phyloP scores from a whole-genome alignment of 2,888 invertebrate genomes.

The Geophilus truncorum region DNA sequence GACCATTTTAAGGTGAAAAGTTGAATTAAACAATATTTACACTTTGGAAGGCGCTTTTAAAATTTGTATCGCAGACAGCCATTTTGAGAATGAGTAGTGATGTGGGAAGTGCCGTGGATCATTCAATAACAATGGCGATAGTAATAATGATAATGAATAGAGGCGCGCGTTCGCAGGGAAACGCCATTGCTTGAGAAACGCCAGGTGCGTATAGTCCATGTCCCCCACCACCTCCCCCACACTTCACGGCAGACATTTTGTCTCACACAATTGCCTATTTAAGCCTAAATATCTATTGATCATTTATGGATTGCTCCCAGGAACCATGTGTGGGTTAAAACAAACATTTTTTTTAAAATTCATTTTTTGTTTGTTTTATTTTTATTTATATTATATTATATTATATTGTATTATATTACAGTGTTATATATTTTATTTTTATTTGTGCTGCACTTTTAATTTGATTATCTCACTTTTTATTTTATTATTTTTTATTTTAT shows the following conservation, averaged over 20 bases:
- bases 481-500: background rate
- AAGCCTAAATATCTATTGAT: slow-evolving; percentile 25
- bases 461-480: background rate
- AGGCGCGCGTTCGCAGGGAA: slow-evolving; percentile 24
- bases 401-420: background rate
- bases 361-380: background rate
- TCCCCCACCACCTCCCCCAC: background rate
- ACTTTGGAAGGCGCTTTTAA: background rate
- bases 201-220: background rate
- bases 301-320: background rate
- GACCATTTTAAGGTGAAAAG: too few relatives aligned
- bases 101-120: slow-evolving; percentile 27
- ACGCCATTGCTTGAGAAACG: slow-evolving; percentile 27
- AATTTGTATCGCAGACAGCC: background rate
- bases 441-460: background rate
- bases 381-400: background rate
- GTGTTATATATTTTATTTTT: background rate
- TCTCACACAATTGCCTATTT: slow-evolving; percentile 27
- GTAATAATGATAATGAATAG: slow-evolving; percentile 27
- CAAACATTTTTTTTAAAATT: background rate
- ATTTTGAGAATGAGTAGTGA: slow-evolving; percentile 20
- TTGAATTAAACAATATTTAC: too few relatives aligned
- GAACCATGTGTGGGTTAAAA: slow-evolving; percentile 1
- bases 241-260: slow-evolving; percentile 22
- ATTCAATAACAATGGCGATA: slow-evolving; percentile 27